Evolutionary conservation across 2,113 vertebrate species (phyloP), one percentile per base, ranked within the genome.

Genomic region (Lamprotornis superbus): DNA sequence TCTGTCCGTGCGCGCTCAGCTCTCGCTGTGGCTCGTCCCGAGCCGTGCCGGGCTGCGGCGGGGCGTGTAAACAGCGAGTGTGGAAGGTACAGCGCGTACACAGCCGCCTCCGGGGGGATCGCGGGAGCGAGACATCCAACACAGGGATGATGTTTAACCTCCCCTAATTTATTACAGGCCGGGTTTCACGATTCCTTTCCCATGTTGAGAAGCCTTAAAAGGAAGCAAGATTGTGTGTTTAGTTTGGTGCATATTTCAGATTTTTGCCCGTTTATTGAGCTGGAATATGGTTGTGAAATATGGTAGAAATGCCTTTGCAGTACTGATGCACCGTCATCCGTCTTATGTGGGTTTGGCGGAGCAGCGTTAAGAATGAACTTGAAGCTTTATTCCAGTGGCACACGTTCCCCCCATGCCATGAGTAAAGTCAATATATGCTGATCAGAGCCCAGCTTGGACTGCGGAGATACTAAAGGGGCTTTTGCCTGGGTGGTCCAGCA

Each of bases 181-280:
- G 9, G 30, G 33, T 27, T 77, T 80, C 74, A 11, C 12, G 12
- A 12, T 67, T 42, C 31, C 23, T 77, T 86, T 74, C 42, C 22
- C 12, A 1, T 47, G 28, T 2, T 30, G 60, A 68, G 63, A 52
- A 75, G 30, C 79, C 79, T 86, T 86, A 90, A 80, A 95, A 95
- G 64, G 88, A 90, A 95, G 47, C 28, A 53, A 53, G 65, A 76
- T 49, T 25, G 10, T 42, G 6, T 63, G 56, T 90, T 89, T 93
- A 49, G 61, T 78, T 93, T 49, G 68, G n/a, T 89, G 73, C 80
- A 28, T 89, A 33, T 81, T 92, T 97, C 40, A 30, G 68, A 59
- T 94, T 91, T 96, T 86, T 95, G 47, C 11, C 33, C 10, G 20
- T 71, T 87, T 77, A 18, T 82, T 79, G 83, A 53, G 47, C 37